A percentile compares a stretch with the other conserved stretches of the same genome.
These are phyloP conservation scores for Apteryx owenii DNA, from an alignment of 2,113 vertebrate species.

Conservation along the genomic window DNA sequence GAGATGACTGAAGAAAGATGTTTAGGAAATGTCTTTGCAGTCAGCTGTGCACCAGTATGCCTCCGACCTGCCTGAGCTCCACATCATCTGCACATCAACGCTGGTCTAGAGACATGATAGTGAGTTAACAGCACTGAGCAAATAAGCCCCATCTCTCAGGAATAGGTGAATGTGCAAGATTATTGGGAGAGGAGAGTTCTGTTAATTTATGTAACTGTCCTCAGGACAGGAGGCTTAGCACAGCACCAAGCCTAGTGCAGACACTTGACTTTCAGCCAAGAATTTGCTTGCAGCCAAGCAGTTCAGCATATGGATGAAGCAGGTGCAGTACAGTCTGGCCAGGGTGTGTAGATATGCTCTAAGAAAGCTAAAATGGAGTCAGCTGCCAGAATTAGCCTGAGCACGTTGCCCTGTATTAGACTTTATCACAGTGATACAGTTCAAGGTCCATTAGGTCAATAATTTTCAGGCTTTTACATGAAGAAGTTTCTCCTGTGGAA, in stretches of 20 bases:
- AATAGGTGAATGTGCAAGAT: accelerated
- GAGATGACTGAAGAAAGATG: not conserved
- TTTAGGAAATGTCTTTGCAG: not conserved
- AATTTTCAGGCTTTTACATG: not conserved
- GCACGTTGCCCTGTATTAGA: not conserved
- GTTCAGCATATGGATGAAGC: not conserved
- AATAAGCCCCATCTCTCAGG: not conserved
- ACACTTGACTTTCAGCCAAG: not conserved
- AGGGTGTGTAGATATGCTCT: not conserved
- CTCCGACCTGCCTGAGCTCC: not conserved
- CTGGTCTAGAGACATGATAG: not conserved
- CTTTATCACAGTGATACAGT: not conserved
- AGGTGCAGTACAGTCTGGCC: not conserved
- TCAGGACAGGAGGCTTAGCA: not conserved
- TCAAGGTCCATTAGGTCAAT: not conserved
- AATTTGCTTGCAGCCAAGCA: not conserved
- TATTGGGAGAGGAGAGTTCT: not conserved
- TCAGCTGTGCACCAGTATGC: not conserved
- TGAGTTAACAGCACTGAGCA: not conserved
- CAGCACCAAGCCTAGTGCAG: not conserved
- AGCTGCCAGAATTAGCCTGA: not conserved
- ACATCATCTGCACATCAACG: accelerated
- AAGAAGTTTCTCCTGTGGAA: not conserved
- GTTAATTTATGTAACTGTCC: not conserved
- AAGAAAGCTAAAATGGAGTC: not conserved